Percentiles rank a stretch among this genome's conserved stretches.
phyloP scores from a whole-genome alignment of 2,113 vertebrate genomes.

The Amblyornis subalaris region DNA sequence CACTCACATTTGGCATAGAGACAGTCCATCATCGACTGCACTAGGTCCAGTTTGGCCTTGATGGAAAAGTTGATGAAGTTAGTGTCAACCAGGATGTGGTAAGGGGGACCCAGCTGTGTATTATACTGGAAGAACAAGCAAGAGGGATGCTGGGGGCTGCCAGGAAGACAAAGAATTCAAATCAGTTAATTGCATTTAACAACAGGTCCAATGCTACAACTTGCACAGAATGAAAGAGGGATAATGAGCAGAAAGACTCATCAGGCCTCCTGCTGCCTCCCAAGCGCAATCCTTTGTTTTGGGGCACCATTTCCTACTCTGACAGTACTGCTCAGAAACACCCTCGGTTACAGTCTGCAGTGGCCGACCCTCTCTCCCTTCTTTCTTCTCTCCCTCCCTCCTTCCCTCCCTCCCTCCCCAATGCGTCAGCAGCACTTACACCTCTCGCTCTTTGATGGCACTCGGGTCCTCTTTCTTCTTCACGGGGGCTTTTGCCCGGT shows the following conservation, averaged over 20 bases:
- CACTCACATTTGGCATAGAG: conserved; percentile 96
- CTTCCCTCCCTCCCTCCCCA: no score
- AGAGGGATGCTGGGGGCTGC: conserved; percentile 89
- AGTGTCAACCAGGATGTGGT: conserved; percentile 93
- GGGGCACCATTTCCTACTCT: background rate
- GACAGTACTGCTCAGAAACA: background rate
- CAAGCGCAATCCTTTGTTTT: no score
- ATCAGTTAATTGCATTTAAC: background rate
- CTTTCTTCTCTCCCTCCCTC: background rate
- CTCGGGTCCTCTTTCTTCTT: conserved; percentile 90
- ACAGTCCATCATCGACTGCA: conserved; percentile 99
- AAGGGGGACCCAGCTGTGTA: conserved; percentile 94
- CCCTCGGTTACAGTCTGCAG: background rate
- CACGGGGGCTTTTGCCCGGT: conserved; percentile 78
- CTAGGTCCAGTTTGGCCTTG: conserved; percentile 94
- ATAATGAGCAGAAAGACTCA: accelerated
- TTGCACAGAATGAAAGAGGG: background rate
- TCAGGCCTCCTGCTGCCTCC: background rate
- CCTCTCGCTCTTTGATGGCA: conserved; percentile 86
- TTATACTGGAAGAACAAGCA: conserved; percentile 99
- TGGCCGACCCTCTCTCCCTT: accelerated
- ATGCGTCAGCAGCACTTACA: conserved; percentile 72
- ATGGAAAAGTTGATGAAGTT: conserved; percentile 99
- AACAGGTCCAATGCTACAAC: background rate
- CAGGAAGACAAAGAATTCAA: conserved; percentile 18